phyloP scores from a whole-genome alignment of 2,113 vertebrate genomes.

The Grammomys dolichurus region DNA sequence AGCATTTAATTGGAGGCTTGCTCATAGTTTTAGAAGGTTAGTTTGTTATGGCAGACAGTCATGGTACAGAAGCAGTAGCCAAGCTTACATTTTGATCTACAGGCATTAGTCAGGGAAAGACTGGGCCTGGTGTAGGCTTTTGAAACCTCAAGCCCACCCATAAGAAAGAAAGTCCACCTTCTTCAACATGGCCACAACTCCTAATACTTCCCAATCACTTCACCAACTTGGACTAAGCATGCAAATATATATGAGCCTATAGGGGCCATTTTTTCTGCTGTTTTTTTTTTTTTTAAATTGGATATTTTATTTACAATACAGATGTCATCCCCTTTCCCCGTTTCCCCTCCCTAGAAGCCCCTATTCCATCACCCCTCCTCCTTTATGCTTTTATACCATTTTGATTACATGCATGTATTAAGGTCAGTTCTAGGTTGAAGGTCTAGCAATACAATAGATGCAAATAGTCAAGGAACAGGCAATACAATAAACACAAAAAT shows the following conservation, averaged over 20 bases:
- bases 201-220: neutral
- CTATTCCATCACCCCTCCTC: no score
- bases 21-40: neutral
- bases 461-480: no score
- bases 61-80: neutral
- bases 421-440: no score
- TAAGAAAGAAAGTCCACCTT: neutral
- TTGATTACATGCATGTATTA: no score
- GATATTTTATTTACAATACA: no score
- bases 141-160: neutral
- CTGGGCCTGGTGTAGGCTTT: neutral
- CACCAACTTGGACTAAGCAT: neutral
- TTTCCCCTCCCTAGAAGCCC: no score
- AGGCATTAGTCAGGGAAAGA: neutral
- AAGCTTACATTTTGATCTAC: neutral
- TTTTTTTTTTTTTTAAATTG: no score
- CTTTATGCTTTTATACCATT: no score
- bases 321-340: no score
- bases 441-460: no score
- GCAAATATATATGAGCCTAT: neutral
- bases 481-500: no score
- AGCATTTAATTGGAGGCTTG: neutral
- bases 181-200: neutral
- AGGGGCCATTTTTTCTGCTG: no score
- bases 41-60: neutral